A percentile compares a stretch with the other conserved stretches of the same genome.
Conservation (phyloP, 1,140 invertebrate genomes). For the Lucilia cuprina region DNA sequence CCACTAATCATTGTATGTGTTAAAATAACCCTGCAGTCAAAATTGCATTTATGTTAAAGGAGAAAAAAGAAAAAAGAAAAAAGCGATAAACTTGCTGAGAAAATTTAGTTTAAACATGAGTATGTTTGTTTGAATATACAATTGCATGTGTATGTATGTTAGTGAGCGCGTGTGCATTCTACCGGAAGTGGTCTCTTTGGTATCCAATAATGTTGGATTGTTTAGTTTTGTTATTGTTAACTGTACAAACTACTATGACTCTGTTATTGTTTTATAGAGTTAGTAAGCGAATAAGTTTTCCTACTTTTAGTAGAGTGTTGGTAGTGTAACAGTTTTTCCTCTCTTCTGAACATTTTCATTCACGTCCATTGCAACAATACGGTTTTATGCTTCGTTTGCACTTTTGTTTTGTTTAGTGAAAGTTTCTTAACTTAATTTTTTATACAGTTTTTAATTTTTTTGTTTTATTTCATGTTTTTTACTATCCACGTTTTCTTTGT, state of each 20-base stretch:
- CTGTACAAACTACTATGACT: background rate
- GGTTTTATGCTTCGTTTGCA: constrained; percentile 17
- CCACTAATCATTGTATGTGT: background rate
- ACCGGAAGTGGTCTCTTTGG: constrained; percentile 24
- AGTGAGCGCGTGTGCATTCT: background rate
- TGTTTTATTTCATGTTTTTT: background rate
- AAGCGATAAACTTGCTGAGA: background rate
- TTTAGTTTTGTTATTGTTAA: background rate
- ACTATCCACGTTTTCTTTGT: background rate
- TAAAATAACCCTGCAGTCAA: background rate
- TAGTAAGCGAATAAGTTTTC: background rate
- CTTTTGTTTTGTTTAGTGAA: constrained; percentile 11
- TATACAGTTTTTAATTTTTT: background rate
- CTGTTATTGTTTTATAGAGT: constrained; percentile 4
- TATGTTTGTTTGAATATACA: background rate
- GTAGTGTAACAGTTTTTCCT: background rate
- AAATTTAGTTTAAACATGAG: too few relatives aligned
- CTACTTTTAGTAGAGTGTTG: background rate
- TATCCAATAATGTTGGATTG: background rate
- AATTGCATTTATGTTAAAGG: background rate
- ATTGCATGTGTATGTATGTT: background rate
- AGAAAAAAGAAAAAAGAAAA: background rate
- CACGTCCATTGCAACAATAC: constrained; percentile 9
- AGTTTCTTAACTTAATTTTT: constrained; percentile 9
- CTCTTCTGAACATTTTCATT: background rate